A percentile compares a stretch with the other conserved stretches of the same genome.
phyloP scores from a whole-genome alignment of 2,888 invertebrate species.

The Drosophila sordidula region DNA sequence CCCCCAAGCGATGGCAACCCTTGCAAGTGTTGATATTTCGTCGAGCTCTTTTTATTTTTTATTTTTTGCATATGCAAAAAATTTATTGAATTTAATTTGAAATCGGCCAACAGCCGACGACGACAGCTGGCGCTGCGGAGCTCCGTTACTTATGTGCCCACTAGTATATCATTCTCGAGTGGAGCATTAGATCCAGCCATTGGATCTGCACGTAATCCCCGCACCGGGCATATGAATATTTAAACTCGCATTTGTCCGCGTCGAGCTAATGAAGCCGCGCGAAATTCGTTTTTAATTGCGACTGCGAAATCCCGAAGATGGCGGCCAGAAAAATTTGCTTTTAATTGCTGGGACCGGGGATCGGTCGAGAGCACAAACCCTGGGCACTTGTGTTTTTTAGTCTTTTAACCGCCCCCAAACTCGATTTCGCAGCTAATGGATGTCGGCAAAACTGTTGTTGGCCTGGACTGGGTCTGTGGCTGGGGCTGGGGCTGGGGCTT shows the following conservation, averaged over 20 bases:
- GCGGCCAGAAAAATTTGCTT: constrained; percentile 77
- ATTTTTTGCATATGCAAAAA: constrained; percentile 62
- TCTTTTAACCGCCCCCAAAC: constrained; percentile 62
- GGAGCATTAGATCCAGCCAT: constrained; percentile 31
- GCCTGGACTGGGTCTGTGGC: constrained; percentile 24
- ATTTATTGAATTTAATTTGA: constrained; percentile 80
- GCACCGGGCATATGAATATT: constrained; percentile 67
- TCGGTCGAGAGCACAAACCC: neutral
- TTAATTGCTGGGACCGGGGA: constrained; percentile 67
- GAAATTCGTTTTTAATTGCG: constrained; percentile 82
- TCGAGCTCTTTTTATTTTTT: constrained; percentile 41
- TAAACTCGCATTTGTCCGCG: constrained; percentile 54
- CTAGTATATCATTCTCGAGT: constrained; percentile 35
- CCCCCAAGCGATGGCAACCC: constrained; percentile 35
- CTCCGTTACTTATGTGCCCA: constrained; percentile 26
- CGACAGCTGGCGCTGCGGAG: constrained; percentile 60
- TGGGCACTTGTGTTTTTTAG: constrained; percentile 75
- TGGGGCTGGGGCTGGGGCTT: constrained; percentile 18
- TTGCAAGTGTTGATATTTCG: constrained; percentile 73
- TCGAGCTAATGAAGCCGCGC: constrained; percentile 75
- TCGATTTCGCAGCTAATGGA: constrained; percentile 78
- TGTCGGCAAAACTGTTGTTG: constrained; percentile 53
- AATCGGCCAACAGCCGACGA: constrained; percentile 64
- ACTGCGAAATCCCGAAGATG: constrained; percentile 71
- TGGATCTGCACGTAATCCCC: constrained; percentile 27